Evolutionary conservation across 1,140 invertebrate species (phyloP).

Genomic region (Formica exsecta): DNA sequence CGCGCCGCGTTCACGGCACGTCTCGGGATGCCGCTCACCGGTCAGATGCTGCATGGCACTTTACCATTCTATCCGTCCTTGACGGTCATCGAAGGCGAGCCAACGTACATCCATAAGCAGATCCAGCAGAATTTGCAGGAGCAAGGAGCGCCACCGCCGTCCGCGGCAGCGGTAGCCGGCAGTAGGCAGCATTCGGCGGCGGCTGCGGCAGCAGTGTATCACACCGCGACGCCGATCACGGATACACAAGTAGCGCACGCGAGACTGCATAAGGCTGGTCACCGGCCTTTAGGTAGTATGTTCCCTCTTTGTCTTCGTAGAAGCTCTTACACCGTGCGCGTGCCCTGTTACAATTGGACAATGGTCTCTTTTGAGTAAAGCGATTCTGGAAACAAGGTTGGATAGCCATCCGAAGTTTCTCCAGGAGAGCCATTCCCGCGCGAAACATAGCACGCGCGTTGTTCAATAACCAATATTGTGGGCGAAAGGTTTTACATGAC

Average conservation of each 20-base stretch:
- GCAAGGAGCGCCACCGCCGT: constrained; percentile 11
- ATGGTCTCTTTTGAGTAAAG: constrained; percentile 8
- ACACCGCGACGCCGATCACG: constrained; percentile 87
- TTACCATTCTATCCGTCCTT: constrained; percentile 92
- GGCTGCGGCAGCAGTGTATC: constrained; percentile 74
- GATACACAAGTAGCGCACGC: constrained; percentile 91
- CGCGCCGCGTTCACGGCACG: constrained; percentile 91
- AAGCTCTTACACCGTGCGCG: constrained; percentile 66
- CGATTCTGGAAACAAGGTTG: neutral
- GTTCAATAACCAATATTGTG: neutral
- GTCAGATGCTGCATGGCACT: constrained; percentile 91
- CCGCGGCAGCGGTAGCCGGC: constrained; percentile 25
- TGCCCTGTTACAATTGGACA: constrained; percentile 49
- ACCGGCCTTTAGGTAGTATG: constrained; percentile 92
- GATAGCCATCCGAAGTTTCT: neutral
- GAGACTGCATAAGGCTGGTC: constrained; percentile 91
- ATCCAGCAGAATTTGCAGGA: constrained; percentile 84
- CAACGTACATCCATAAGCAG: constrained; percentile 88
- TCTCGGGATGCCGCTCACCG: constrained; percentile 91
- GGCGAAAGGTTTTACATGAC: neutral
- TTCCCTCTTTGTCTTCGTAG: constrained; percentile 80
- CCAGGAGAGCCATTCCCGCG: constrained; percentile 41
- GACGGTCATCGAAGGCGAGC: constrained; percentile 88
- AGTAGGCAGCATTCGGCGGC: constrained; percentile 36
- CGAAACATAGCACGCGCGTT: constrained; percentile 59